These are phyloP conservation scores for Drosophila ambigua DNA, from an alignment of 1,140 invertebrate genomes.

Conservation along the genomic window DNA sequence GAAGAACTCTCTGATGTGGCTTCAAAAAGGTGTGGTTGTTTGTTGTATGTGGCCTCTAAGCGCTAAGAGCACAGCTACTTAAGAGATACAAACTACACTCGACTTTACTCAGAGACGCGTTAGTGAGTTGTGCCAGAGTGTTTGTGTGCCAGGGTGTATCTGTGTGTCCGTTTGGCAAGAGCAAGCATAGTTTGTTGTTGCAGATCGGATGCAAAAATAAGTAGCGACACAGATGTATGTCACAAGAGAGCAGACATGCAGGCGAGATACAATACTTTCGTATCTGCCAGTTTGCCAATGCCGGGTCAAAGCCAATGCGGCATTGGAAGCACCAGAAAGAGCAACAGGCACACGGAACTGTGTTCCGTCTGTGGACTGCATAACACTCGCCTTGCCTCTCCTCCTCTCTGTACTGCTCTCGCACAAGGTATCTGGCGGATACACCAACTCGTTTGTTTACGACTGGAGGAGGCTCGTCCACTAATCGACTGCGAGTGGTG, in stretches of 20 bases:
- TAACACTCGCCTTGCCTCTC: background rate
- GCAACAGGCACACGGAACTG: constrained; percentile 33
- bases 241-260: constrained; percentile 5
- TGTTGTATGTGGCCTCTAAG: constrained; percentile 58
- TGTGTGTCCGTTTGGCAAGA: constrained; percentile 28
- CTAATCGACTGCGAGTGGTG: no score
- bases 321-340: constrained; percentile 26
- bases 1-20: constrained; percentile 1
- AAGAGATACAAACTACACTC: constrained; percentile 51
- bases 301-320: constrained; percentile 48
- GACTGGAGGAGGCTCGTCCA: no score
- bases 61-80: constrained; percentile 53
- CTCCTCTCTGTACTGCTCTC: background rate
- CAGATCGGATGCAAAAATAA: constrained; percentile 27
- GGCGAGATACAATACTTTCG: constrained; percentile 27
- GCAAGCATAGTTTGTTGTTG: constrained; percentile 25
- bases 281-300: constrained; percentile 30
- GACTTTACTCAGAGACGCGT: constrained; percentile 5
- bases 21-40: constrained; percentile 75
- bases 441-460: background rate
- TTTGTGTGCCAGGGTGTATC: constrained; percentile 7
- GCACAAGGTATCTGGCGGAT: constrained; percentile 32
- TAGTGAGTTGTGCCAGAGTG: background rate
- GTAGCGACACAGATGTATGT: constrained; percentile 6
- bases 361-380: background rate